Evolutionary conservation across 2,888 invertebrate genomes (phyloP).

Genomic region (Notocelia uddmanniana): DNA sequence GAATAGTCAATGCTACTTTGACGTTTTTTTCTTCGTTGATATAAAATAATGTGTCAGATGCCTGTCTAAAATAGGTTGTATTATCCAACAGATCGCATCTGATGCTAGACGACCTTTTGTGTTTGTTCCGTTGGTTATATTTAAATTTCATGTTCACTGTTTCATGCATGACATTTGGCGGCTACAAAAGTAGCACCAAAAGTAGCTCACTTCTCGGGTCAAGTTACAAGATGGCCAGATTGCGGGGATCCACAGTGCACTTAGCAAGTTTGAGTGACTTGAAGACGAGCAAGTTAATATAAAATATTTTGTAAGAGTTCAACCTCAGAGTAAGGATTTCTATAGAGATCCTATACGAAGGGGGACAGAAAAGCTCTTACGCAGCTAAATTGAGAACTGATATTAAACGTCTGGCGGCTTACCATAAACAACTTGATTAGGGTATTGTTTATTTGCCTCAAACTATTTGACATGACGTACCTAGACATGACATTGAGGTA

Average conservation of each 20-base stretch:
- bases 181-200: conserved; percentile 9
- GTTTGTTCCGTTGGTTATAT: too few relatives aligned
- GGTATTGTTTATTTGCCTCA: too few relatives aligned
- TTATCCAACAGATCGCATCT: not conserved
- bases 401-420: too few relatives aligned
- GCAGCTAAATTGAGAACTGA: too few relatives aligned
- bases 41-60: not conserved
- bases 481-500: too few relatives aligned
- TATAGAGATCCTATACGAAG: too few relatives aligned
- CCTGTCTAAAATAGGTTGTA: conserved; percentile 18
- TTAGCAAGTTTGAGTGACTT: not conserved
- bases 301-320: too few relatives aligned
- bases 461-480: too few relatives aligned
- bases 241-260: not conserved
- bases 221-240: not conserved
- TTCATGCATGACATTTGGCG: not conserved
- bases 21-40: conserved; percentile 4
- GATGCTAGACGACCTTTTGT: not conserved
- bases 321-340: too few relatives aligned
- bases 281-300: too few relatives aligned
- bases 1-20: not conserved
- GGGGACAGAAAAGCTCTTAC: too few relatives aligned
- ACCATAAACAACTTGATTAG: too few relatives aligned
- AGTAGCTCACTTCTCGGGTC: not conserved
- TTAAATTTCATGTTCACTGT: conserved; percentile 1